A percentile compares a stretch with the other conserved stretches of the same genome.
These are phyloP conservation scores for Myiozetetes cayanensis DNA, from an alignment of 2,113 vertebrate genomes.

Conservation along the genomic window DNA sequence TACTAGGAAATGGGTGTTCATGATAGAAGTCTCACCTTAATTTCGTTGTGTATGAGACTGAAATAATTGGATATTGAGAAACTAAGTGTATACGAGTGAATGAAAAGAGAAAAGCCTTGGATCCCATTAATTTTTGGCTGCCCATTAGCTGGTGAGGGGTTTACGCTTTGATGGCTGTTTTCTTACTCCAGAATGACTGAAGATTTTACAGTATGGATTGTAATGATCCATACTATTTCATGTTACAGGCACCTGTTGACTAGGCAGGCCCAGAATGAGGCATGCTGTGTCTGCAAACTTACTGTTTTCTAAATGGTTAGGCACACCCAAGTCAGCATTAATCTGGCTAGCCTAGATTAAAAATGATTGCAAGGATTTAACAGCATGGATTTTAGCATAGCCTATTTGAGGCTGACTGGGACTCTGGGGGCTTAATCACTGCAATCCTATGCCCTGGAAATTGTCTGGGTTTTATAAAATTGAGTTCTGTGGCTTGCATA, in stretches of 20 bases:
- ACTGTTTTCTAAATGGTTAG: not conserved
- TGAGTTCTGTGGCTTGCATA: not conserved
- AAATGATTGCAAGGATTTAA: slow-evolving; percentile 1
- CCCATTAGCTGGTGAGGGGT: accelerated
- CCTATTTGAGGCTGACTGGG: not conserved
- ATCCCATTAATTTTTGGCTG: not conserved
- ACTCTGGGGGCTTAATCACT: not conserved
- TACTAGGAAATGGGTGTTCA: not conserved
- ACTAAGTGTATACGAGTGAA: not conserved
- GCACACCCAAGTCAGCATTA: not conserved
- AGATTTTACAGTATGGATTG: not conserved
- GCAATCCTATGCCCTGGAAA: not conserved
- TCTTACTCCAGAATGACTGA: not conserved
- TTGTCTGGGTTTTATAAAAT: not conserved
- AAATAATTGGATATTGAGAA: not conserved
- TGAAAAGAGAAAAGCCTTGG: not conserved
- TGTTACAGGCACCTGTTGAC: not conserved
- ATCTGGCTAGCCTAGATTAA: not conserved
- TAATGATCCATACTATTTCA: not conserved
- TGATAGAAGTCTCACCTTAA: not conserved
- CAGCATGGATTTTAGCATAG: not conserved
- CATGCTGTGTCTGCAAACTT: not conserved
- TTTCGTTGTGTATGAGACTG: not conserved
- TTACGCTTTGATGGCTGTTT: not conserved
- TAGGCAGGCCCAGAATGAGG: not conserved